Evolutionary conservation across 2,113 vertebrate species (phyloP).

Genomic region (Mus pahari): DNA sequence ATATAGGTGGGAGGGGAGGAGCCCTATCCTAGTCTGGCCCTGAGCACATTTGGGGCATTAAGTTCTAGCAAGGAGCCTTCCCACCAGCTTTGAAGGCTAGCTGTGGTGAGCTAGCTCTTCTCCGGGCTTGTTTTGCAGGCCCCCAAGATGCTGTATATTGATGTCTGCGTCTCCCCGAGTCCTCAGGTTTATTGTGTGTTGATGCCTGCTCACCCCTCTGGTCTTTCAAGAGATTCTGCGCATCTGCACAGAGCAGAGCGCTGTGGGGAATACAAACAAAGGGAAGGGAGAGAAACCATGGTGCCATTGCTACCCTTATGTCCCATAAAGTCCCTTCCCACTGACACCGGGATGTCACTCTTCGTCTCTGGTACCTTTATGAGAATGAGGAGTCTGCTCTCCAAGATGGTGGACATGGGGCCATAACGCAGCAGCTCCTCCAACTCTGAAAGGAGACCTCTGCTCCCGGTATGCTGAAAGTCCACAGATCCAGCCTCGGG

Average conservation of each 20-base stretch:
- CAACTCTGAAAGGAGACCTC: background rate
- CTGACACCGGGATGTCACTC: background rate
- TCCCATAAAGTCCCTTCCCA: background rate
- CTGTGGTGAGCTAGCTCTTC: background rate
- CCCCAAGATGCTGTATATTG: background rate
- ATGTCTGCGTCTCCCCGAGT: background rate
- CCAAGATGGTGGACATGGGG: background rate
- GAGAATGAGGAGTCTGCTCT: background rate
- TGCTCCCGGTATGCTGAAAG: conserved; percentile 44
- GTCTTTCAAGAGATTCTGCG: background rate
- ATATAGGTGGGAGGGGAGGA: too few relatives aligned
- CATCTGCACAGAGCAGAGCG: too few relatives aligned
- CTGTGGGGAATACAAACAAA: background rate
- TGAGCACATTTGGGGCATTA: background rate
- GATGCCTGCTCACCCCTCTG: too few relatives aligned
- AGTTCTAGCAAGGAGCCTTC: background rate
- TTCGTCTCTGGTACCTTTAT: background rate
- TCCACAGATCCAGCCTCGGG: conserved; percentile 49
- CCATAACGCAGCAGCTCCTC: background rate
- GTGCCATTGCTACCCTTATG: background rate
- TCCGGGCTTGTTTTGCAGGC: too few relatives aligned
- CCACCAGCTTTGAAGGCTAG: background rate
- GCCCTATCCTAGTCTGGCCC: background rate
- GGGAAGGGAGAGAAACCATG: too few relatives aligned
- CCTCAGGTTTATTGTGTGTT: too few relatives aligned